Base-by-base conservation (phyloP, 1,140 invertebrate genomes). In the Holotrichia oblita region DNA sequence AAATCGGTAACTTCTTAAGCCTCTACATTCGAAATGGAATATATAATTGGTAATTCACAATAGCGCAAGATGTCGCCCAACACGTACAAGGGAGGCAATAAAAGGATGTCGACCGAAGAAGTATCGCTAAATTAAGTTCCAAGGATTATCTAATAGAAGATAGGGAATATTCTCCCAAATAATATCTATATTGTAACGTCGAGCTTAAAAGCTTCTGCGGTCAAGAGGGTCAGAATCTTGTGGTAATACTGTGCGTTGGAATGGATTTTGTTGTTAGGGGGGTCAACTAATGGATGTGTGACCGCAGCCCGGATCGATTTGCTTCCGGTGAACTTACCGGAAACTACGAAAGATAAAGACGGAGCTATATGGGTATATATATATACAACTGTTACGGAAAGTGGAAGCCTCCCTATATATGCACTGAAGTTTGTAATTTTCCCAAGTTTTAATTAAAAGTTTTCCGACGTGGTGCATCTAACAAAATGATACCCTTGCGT, bases 201-300 rank as follows among this genome's bases (percentile, higher is more conserved):
- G 27, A 27, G 61, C 61, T 69, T 69, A 69, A 69, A 27, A 69
- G 61, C 61, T 69, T 22, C 61, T 69, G 61, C 61, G 61, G 61
- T 69, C 61, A 69, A 69, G 73, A 44, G 73, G 73, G 73, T 74
- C 41, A 40, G 73, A 74, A 74, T 74, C 73, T 74, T 74, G 73
- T 20, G 73, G 73, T 74, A 40, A 44, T 44, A 74, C 73, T 40
- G 34, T 41, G 73, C 73, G 73, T 74, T 44, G 73, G 73, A 74
- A 74, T 74, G 73, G 73, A 44, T 44, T 74, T 74, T 20, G 41
- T 74, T 74, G 41, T 74, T 41, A 72, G 34, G 73, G 76, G 48
- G 79, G 79, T 77, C 76, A 73, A 20, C 76, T 73, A 74, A 80
- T 80, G 79, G 79, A 80, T 75, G 76, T 77, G 40, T 24, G 77